Conservation (phyloP, 2,113 vertebrate species). For the Dolichotis patagonum region DNA sequence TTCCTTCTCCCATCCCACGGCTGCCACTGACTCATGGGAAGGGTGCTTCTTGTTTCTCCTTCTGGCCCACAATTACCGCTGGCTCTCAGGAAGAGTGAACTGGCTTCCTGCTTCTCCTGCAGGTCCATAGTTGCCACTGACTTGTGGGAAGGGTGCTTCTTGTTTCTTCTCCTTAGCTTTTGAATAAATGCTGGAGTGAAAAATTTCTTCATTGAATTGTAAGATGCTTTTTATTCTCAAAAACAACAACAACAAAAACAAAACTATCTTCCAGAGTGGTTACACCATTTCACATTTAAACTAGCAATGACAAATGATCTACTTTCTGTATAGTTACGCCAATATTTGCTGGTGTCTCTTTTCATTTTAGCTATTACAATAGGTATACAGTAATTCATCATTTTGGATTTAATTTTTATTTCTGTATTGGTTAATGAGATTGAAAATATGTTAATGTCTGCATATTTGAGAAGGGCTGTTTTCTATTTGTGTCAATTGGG, state of each 20-base stretch:
- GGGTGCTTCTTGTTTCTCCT: too few species aligned
- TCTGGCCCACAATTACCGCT: too few species aligned
- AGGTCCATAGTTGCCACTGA: too few species aligned
- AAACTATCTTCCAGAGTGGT: neutral
- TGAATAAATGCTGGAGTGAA: neutral
- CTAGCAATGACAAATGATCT: neutral
- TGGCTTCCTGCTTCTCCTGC: too few species aligned
- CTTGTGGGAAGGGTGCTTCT: too few species aligned
- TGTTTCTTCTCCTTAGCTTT: neutral
- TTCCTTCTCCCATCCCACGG: too few species aligned
- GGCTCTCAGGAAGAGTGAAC: too few species aligned
- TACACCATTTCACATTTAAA: neutral
- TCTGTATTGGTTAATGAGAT: neutral
- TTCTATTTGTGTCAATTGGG: neutral
- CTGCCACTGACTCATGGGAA: too few species aligned
- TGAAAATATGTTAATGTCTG: neutral
- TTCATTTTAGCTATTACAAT: neutral
- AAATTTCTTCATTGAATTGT: neutral
- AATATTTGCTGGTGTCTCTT: neutral
- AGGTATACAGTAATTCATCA: neutral
- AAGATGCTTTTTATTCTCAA: neutral
- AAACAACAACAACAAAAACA: neutral
- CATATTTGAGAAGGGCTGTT: neutral
- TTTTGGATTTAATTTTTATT: slow-evolving; percentile 8
- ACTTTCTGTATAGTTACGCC: neutral